Conservation (phyloP, 2,888 invertebrate species). For the Leucophenga maculata region DNA sequence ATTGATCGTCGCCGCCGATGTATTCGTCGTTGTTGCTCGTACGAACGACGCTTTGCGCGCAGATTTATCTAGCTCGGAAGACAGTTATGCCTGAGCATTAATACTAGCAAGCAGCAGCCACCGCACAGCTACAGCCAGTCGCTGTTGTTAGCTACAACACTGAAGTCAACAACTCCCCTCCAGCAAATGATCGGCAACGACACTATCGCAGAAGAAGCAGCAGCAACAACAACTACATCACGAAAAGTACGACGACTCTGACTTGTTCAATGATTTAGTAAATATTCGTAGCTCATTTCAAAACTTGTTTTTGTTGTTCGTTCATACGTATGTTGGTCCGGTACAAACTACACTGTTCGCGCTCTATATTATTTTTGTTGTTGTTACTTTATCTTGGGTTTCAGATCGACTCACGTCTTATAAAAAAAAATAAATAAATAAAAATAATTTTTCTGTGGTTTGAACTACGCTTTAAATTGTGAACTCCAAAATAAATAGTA, state of each 20-base stretch:
- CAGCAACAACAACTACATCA: slow-evolving; percentile 1
- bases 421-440: slow-evolving; percentile 16
- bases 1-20: too few species aligned
- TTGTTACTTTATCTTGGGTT: background rate
- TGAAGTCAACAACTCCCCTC: background rate
- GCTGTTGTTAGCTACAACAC: too few species aligned
- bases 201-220: background rate
- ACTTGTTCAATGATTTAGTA: slow-evolving; percentile 56
- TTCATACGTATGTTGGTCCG: slow-evolving; percentile 41
- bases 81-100: slow-evolving; percentile 13
- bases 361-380: background rate
- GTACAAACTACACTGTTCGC: slow-evolving; percentile 30
- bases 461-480: too few species aligned
- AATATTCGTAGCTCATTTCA: slow-evolving; percentile 58
- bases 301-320: slow-evolving; percentile 53
- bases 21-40: too few species aligned
- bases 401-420: too few species aligned
- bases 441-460: slow-evolving; percentile 5
- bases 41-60: background rate
- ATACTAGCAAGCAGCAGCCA: background rate
- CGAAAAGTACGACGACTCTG: slow-evolving; percentile 31
- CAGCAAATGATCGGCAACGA: too few species aligned
- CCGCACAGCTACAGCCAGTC: background rate
- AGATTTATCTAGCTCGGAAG: slow-evolving; percentile 16
- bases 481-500: background rate